phyloP scores from a whole-genome alignment of 35 echinoderm and acorn worm species.

The Ophiothrix spiculata region DNA sequence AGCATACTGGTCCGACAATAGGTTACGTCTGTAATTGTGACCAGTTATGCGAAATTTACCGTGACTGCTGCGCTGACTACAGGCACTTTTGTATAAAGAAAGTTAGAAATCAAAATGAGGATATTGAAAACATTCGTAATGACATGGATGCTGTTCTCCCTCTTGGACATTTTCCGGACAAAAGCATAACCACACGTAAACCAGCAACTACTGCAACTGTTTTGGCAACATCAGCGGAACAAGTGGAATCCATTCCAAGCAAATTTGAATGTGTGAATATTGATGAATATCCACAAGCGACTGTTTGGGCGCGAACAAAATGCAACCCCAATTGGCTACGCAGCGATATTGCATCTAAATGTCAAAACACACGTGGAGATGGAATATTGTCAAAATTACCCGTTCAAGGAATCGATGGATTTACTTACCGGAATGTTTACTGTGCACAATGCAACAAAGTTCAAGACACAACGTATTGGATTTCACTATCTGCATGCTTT shows the following conservation, averaged over 20 bases:
- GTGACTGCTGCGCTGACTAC: not conserved
- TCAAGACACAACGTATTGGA: slow-evolving; percentile 38
- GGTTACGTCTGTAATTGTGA: not conserved
- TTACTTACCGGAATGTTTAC: slow-evolving; percentile 69
- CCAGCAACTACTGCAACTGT: not conserved
- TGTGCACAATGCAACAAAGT: slow-evolving; percentile 63
- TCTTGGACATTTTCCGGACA: not conserved
- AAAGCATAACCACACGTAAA: not conserved
- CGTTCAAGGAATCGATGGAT: slow-evolving; percentile 50
- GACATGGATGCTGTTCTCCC: not conserved
- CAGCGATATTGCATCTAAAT: slow-evolving; percentile 11
- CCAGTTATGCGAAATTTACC: not conserved
- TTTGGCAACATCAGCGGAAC: not conserved
- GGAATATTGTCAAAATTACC: slow-evolving; percentile 48
- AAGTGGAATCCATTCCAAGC: not conserved
- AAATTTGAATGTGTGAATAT: slow-evolving; percentile 27
- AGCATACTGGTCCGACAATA: not conserved
- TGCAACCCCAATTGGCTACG: slow-evolving; percentile 38
- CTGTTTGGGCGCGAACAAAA: slow-evolving; percentile 26
- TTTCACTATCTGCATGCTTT: slow-evolving; percentile 32
- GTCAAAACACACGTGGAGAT: slow-evolving; percentile 3
- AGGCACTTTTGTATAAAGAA: not conserved
- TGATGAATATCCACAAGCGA: slow-evolving; percentile 24
- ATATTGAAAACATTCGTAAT: not conserved
- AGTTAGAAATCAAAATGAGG: not conserved